Percentiles rank a stretch among this genome's conserved stretches.
Conservation (phyloP, 2,113 vertebrate genomes). For the Thalassoma bifasciatum region DNA sequence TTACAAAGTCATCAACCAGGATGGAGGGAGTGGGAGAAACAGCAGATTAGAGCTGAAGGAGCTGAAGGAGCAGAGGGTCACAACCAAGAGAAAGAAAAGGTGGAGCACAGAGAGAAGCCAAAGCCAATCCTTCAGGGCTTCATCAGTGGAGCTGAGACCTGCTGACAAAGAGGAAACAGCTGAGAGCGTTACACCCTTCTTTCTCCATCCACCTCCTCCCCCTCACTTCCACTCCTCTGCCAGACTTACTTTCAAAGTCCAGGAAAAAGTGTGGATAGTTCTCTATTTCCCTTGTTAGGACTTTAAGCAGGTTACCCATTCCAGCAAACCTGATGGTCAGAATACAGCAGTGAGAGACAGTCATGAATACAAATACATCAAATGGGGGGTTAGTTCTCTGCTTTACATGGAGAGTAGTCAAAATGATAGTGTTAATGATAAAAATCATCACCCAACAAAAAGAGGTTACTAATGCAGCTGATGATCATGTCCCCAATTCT, state of each 20-base stretch:
- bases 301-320: slow-evolving; percentile 99
- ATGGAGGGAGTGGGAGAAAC: slow-evolving; percentile 57
- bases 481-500: too few species aligned
- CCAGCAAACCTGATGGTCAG: slow-evolving; percentile 95
- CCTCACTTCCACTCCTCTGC: slow-evolving; percentile 40
- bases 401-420: too few species aligned
- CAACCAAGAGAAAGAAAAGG: slow-evolving; percentile 9
- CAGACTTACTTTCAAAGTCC: slow-evolving; percentile 99
- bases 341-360: slow-evolving; percentile 73
- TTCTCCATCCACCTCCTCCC: slow-evolving; percentile 32
- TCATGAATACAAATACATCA: slow-evolving; percentile 10
- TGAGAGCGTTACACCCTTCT: slow-evolving; percentile 39
- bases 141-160: slow-evolving; percentile 54
- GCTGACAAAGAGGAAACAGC: slow-evolving; percentile 64
- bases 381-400: too few species aligned
- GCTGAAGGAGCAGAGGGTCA: slow-evolving; percentile 24
- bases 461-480: too few species aligned
- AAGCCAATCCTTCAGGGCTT: slow-evolving; percentile 19
- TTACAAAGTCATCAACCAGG: slow-evolving; percentile 56
- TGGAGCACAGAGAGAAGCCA: neutral
- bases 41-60: slow-evolving; percentile 55
- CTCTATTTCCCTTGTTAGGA: slow-evolving; percentile 99
- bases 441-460: too few species aligned
- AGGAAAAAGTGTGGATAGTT: slow-evolving; percentile 99
- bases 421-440: too few species aligned